These are phyloP conservation scores for Halcyon chelicuti DNA, from an alignment of 2,797 vertebrate genomes.

Conservation along the genomic window DNA sequence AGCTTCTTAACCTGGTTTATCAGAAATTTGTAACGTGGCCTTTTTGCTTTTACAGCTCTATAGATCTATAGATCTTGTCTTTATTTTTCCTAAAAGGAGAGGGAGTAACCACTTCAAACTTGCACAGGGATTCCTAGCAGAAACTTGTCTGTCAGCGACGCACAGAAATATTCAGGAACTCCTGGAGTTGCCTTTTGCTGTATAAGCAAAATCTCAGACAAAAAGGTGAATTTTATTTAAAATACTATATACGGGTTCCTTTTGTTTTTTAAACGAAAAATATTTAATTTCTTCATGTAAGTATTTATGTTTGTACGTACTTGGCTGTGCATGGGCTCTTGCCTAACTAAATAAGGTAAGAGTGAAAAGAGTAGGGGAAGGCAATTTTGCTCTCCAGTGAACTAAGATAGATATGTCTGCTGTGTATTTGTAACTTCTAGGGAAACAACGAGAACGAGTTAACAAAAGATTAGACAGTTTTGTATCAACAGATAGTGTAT, in stretches of 20 bases:
- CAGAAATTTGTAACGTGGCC: neutral
- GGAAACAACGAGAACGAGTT: neutral
- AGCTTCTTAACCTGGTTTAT: neutral
- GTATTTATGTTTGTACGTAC: conserved; percentile 13
- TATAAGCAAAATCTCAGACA: conserved; percentile 32
- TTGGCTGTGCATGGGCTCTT: neutral
- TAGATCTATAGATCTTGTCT: neutral
- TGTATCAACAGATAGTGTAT: neutral
- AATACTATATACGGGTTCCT: conserved; percentile 55
- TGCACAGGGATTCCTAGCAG: conserved; percentile 30
- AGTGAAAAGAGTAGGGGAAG: neutral
- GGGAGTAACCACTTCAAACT: conserved; percentile 18
- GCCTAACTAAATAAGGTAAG: neutral
- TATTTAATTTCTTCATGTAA: conserved; percentile 43
- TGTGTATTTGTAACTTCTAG: neutral
- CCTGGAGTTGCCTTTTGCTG: conserved; percentile 51
- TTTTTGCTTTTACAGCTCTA: conserved; percentile 3
- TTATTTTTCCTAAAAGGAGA: neutral
- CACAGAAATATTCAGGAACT: conserved; percentile 49
- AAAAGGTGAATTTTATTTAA: conserved; percentile 65
- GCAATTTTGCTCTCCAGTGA: neutral
- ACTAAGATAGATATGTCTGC: neutral
- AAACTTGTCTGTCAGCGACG: conserved; percentile 36
- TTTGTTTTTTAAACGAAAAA: conserved; percentile 37
- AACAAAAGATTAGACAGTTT: neutral